Conservation (phyloP, 2,888 invertebrate genomes). For the Drosophila mayaguana region DNA sequence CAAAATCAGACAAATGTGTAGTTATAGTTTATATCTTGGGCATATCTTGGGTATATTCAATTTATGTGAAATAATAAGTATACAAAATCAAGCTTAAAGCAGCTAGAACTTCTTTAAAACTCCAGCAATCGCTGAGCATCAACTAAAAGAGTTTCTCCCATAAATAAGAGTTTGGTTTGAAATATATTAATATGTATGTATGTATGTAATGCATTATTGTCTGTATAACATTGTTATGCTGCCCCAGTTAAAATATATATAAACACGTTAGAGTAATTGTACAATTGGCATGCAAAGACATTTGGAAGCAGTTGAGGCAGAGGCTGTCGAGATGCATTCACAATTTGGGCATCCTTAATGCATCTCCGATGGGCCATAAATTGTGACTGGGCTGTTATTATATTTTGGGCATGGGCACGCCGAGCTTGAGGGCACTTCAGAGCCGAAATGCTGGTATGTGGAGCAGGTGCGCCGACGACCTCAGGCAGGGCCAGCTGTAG, state of each 20-base stretch:
- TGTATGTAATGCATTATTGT: not conserved
- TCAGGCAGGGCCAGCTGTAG: conserved; percentile 16
- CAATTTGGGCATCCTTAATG: conserved; percentile 73
- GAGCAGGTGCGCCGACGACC: conserved; percentile 51
- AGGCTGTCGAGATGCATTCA: conserved; percentile 67
- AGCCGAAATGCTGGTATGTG: conserved; percentile 32
- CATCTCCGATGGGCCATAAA: conserved; percentile 76
- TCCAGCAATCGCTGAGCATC: not conserved
- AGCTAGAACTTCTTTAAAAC: not conserved
- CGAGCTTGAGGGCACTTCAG: conserved; percentile 75
- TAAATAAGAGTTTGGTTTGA: not conserved
- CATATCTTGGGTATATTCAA: not conserved
- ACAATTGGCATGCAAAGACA: conserved; percentile 31
- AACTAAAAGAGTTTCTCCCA: not conserved
- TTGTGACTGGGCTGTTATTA: conserved; percentile 52
- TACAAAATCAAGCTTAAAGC: not conserved
- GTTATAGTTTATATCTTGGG: too few species aligned
- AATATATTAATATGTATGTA: not conserved
- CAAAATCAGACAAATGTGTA: too few species aligned
- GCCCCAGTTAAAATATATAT: conserved; percentile 5
- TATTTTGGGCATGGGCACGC: conserved; percentile 42
- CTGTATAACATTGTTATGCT: conserved; percentile 26
- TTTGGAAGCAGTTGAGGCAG: conserved; percentile 29
- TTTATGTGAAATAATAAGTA: not conserved
- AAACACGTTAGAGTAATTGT: not conserved